These are phyloP conservation scores for Caenorhabditis doughertyi DNA, from an alignment of 2,888 invertebrate species.

Conservation along the genomic window DNA sequence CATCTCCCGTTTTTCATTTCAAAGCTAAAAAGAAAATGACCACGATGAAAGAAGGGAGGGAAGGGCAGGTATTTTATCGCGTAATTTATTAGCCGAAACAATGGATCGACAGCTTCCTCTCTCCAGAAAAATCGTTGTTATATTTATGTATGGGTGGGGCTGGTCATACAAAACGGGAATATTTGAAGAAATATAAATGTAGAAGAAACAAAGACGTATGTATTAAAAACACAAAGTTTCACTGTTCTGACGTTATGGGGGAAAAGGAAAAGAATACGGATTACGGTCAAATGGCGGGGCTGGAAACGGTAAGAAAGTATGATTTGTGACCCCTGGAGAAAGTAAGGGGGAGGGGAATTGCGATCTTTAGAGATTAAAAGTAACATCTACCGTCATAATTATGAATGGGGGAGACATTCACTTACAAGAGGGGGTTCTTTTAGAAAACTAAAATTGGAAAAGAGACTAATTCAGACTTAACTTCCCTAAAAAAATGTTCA, in stretches of 20 bases:
- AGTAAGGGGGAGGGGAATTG: neutral
- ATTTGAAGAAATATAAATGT: neutral
- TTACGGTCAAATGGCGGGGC: constrained; percentile 24
- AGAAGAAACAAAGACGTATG: no score
- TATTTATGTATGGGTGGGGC: constrained; percentile 24
- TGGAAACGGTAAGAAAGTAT: neutral
- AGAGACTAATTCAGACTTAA: no score
- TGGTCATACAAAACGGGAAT: neutral
- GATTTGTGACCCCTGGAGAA: constrained; percentile 19
- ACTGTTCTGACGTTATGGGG: neutral
- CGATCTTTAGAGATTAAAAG: no score
- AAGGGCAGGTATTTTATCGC: constrained; percentile 58
- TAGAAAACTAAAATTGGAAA: no score
- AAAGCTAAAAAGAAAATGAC: neutral
- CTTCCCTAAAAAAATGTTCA: no score
- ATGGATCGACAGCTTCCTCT: neutral
- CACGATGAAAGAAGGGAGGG: neutral
- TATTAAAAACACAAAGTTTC: no score
- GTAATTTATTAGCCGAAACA: constrained; percentile 60
- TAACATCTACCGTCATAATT: no score
- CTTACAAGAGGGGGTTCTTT: no score
- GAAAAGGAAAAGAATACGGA: constrained; percentile 10
- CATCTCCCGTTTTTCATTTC: constrained; percentile 23
- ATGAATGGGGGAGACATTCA: no score
- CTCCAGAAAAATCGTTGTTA: neutral